Conservation (phyloP, 2,113 vertebrate genomes). For the Oreotrochilus melanogaster region DNA sequence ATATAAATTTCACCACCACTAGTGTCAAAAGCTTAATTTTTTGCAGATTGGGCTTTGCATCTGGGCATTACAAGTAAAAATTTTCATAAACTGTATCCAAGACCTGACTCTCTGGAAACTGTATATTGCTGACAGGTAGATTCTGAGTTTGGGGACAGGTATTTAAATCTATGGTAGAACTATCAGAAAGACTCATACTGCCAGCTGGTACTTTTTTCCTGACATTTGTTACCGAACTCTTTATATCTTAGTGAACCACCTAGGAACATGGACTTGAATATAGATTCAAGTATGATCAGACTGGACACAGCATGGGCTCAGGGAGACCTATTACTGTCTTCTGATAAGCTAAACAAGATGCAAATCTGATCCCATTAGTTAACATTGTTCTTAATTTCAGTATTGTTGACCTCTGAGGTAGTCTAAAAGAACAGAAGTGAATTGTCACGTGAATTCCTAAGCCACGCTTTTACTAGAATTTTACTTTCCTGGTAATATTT, state of each 20-base stretch:
- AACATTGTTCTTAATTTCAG: background rate
- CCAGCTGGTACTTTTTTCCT: background rate
- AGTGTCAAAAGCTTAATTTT: background rate
- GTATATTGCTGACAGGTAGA: background rate
- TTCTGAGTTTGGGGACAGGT: background rate
- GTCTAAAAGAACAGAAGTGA: background rate
- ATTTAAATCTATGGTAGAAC: background rate
- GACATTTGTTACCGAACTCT: background rate
- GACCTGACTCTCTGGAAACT: too few species aligned
- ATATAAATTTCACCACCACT: background rate
- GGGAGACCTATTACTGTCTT: background rate
- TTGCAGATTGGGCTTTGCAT: background rate
- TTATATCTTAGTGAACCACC: background rate
- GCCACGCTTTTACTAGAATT: background rate
- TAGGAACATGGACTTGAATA: background rate
- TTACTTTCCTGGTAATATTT: background rate
- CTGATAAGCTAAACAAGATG: slow-evolving; percentile 27
- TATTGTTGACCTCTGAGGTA: slow-evolving; percentile 1
- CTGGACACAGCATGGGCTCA: background rate
- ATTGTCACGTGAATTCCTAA: background rate
- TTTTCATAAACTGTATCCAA: background rate
- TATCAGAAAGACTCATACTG: background rate
- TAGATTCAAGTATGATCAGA: background rate
- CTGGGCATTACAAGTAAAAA: background rate
- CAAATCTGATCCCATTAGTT: slow-evolving; percentile 38